Base-by-base conservation (phyloP, 2,797 vertebrate species). In the Melanotaenia trifasciata region DNA sequence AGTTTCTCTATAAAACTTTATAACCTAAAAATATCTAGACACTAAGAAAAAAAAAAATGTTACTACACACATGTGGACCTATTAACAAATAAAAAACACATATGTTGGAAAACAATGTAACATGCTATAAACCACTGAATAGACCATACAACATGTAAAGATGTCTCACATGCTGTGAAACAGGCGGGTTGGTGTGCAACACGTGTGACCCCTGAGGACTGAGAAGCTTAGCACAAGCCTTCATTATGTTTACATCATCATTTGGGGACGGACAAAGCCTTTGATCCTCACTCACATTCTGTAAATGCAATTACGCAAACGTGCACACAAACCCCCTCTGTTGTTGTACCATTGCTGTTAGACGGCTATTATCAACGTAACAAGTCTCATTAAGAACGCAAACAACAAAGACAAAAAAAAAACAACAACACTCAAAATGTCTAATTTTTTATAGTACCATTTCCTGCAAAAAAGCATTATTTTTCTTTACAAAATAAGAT, bases 191-290 rank as follows among this genome's bases (percentile, higher is more conserved):
- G 88, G 84, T 92, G 90, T 91, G 91, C 89, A 90, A 91, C 90
- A 87, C 73, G 80, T 84, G 86, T 90, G 90, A 94, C 91, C 93
- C 95, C 95, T 96, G 95, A 96, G 95, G 94, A 94, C 91, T 89
- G 89, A 85, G 84, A 87, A 85, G 87, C 79, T 67, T 54, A 88
- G 77, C 80, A 36, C 67, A 59, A 86, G 81, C 89, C 90, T 93
- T 93, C 91, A 90, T 92, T 90, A 74, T 75, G 85, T 87, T 90
- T 87, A 87, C 85, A 89, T 86, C 84, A 75, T 83, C 64, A 32
- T 76, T 78, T 66, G 84, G 92, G 91, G 91, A 93, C 76, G 85
- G 87, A 89, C 66, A n/a, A 74, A 81, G 74, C 75, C 68, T 82
- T 77, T 79, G 72, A 81, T 81, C 76, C 83, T 88, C 64, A 81